Evolutionary conservation across 2,888 invertebrate species (phyloP), one percentile per base, ranked within the genome.

Genomic region (Pemphredon lugubris): DNA sequence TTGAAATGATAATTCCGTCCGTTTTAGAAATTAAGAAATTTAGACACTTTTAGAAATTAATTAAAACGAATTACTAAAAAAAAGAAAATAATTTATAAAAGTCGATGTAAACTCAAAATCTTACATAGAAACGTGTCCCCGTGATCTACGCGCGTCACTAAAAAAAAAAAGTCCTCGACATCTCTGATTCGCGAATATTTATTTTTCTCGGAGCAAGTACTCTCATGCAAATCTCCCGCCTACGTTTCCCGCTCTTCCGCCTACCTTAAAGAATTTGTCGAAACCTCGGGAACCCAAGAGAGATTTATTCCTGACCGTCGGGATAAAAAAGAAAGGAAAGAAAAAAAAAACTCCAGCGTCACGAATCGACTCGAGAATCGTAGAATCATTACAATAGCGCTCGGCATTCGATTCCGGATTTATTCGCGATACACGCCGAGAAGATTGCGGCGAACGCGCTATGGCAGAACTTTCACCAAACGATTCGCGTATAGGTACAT

Each of bases 381-480:
- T 48, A 42, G 54, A 44, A 55, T 55, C 34, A 48, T 48, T 48
- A 18, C 16, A 44, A 21, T 30, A 26, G 40, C 13, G 26, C 14
- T 23, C 40, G 13, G 11, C 23, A 40, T 42, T 32, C 1, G 23
- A 37, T 26, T 23, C 3, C 26, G 16, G 16, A 54, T 30, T 37
- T 67, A 66, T 26, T 54, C 14, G 23, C 3, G 13, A 37, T 34
- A 55, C 42, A n/a, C 20, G 16, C 2, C n/a, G 16, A 34, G 34
- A 65, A 30, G 23, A 48, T 54, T 26, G 26, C 34, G 20, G 20
- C 34, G 20, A 26, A 30, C 11, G 6, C n/a, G 6, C n/a, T 26
- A 26, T 26, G 37, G 14, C 16, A 3, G 1, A 40, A 67, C 67
- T 67, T 65, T 67, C 67, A 66, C 48, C 21, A 20, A 50, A 65